Evolutionary conservation across 2,113 vertebrate genomes (phyloP), one percentile per base, ranked within the genome.

Genomic region (Pseudopipra pipra): DNA sequence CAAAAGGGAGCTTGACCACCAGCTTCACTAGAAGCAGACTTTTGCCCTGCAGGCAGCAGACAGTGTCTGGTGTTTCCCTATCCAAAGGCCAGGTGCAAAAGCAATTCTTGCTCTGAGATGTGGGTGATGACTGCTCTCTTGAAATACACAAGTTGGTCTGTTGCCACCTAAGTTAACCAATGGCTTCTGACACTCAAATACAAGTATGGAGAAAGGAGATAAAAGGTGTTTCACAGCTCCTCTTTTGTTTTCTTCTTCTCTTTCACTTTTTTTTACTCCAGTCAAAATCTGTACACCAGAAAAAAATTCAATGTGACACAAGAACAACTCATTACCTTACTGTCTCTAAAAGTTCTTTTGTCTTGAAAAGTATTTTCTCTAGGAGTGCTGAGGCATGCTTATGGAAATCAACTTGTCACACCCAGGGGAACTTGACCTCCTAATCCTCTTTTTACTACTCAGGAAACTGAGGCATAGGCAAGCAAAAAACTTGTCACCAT

Each of bases 391-490:
- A 62, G n/a, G 6, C 56, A 20, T 12, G 6, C 7, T 46, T 7
- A 2, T 28, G 33, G 70, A 85, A 95, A 67, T 67, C 28, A 74
- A 30, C 46, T 54, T 21, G 18, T 80, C 63, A 71, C 39, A 68
- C 12, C 12, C 30, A 78, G 12, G 30, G 77, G 22, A 37, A 37
- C 6, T 43, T 81, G 43, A 33, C 55, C 16, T 39, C 30, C 51
- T 83, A 80, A 80, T 66, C 28, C 19, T 63, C 25, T 73, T 56
- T 71, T 63, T 55, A 39, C 27, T 74, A 39, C 22, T 59, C 33
- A 78, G 83, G 76, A 96, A 96, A 97, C 93, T 89, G 94, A 95
- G 86, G 86, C 61, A 89, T 6, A 75, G 43, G 37, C 39, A 87
- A 89, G 11, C 28, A 81, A 80, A 91, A 86, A 0, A 2, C 1